Percentiles rank a stretch among this genome's conserved stretches.
Conservation (phyloP, 2,113 vertebrate genomes). For the Elachura formosa region DNA sequence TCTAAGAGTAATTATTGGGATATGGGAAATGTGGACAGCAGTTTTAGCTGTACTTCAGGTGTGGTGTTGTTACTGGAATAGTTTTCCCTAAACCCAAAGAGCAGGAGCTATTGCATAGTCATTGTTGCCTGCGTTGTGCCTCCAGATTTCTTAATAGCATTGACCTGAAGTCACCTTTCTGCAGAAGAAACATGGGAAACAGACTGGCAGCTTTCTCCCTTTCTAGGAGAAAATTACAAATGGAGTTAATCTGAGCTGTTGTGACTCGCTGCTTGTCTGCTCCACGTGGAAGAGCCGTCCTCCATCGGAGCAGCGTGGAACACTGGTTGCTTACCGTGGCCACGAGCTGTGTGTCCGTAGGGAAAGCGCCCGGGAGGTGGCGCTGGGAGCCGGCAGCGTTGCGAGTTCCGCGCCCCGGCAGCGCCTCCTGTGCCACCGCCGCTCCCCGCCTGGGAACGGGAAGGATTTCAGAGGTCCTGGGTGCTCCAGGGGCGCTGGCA, state of each 20-base stretch:
- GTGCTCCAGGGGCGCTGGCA: accelerated
- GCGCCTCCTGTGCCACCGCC: neutral
- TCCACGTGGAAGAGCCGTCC: accelerated
- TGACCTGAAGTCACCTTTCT: neutral
- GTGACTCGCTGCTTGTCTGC: neutral
- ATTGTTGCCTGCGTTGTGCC: neutral
- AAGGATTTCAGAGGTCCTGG: accelerated
- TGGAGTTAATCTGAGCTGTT: neutral
- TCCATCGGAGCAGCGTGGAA: accelerated
- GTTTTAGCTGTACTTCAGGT: neutral
- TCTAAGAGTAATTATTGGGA: neutral
- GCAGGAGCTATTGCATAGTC: accelerated
- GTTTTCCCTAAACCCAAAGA: neutral
- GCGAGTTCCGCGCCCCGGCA: accelerated
- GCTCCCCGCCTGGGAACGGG: accelerated
- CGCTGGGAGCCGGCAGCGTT: neutral
- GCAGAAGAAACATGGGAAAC: neutral
- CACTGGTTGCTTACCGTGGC: accelerated
- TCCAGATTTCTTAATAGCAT: neutral
- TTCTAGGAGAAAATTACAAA: neutral
- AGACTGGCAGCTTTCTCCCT: neutral
- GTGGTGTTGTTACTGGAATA: neutral
- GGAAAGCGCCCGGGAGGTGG: neutral
- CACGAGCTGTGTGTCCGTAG: accelerated
- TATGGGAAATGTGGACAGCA: neutral